Evolutionary conservation across 2,797 vertebrate genomes (phyloP), one percentile per base, ranked within the genome.

Genomic region (Molossus molossus): DNA sequence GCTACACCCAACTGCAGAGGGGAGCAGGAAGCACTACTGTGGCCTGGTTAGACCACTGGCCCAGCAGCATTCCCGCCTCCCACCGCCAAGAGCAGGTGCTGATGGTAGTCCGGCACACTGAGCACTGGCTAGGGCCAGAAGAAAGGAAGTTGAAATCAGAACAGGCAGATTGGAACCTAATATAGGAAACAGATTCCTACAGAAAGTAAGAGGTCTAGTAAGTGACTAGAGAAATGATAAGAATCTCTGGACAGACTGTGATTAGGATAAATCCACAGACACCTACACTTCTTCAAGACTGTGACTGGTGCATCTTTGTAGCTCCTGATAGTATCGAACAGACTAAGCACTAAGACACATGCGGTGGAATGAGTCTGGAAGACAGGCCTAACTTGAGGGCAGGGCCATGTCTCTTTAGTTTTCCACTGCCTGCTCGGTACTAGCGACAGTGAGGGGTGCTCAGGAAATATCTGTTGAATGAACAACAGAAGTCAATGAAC

Each of bases 121-220:
- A 58, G 60, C 65, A 29, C 25, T 21, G 20, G 77, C 45, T 13
- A 23, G 77, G 45, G 15, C n/a, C 45, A 33, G 73, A 60, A 50
- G 53, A 84, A 58, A 75, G 53, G 23, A 75, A 58, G 87, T 5
- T 3, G 21, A 85, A 58, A 55, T n/a, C 9, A n/a, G 33, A 82
- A 60, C 53, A 53, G 33, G n/a, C 2, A 33, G 65, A 75, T 14
- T 2, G 58, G 57, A 95, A 58, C 53, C 70, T 25, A 55, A 60
- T 4, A 69, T 0, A 73, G 53, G 82, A 70, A 91, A 80, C 29
- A 79, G 85, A 33, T 77, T 75, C 29, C n/a, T 62, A 27, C 10
- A 15, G 65, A 57, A 92, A 95, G 53, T 40, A 40, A 97, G 62
- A 83, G 25, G n/a, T 17, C 53, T 62, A 76, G 21, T 27, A 76